Base-by-base conservation (phyloP, 30 jellyfish, hydroid and myxozoan genomes). In the Pelagia noctiluca region DNA sequence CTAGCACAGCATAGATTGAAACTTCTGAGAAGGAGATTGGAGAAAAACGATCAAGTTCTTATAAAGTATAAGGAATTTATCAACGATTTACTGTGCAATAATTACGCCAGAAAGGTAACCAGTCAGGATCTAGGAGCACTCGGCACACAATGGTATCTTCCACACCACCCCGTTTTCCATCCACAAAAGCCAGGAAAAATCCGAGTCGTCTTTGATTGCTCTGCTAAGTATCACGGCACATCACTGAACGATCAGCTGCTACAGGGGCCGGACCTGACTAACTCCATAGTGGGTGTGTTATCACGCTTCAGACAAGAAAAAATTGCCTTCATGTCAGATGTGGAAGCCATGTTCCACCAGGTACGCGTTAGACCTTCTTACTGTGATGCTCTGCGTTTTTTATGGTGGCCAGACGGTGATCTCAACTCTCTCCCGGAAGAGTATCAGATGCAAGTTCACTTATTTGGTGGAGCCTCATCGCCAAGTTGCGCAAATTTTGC, bases 211-310 rank as follows among this genome's bases (percentile, higher is more conserved):
- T 76, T 77, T 75, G 96, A 87, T 49, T 87, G 96, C 47, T 66
- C 92, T n/a, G 94, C 95, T 29, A 71, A 35, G 75, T 89, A 71
- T 62, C 76, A 53, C 13, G 87, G 87, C 50, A 36, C 54, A 1
- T 89, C 94, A 11, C 77, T 89, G 23, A 71, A 89, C 38, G 78
- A 87, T 11, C 60, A 69, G 63, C 80, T 82, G 5, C 75, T 72
- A 4, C 97, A 89, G 69, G 97, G 94, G 52, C 94, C 90, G 16
- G 95, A 83, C 54, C 71, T 76, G 66, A 89, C 97, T 0, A 79
- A 80, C 42, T 26, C 60, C 31, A 29, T 80, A 7, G 87, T 85
- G 3, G 82, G 86, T 13, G 91, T 77, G 34, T 62, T 84, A 0
- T 19, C 62, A 3, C 76, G 96, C 66, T 90, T 90, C 75, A 61